Conservation (phyloP, 2,113 vertebrate genomes). For the Malurus elegans region DNA sequence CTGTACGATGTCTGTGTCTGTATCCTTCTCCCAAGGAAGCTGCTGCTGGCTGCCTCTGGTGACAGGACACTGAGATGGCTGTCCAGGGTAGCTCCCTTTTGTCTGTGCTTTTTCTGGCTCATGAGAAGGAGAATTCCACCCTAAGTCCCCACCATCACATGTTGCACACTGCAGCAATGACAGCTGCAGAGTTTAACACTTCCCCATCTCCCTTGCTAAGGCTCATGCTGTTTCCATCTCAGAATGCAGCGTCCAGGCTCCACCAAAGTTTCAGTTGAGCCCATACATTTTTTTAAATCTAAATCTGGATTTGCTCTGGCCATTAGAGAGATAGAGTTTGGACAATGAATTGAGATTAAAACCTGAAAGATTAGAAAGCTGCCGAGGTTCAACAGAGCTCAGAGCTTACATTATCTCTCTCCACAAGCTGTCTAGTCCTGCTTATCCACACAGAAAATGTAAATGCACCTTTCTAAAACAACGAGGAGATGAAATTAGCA, state of each 20-base stretch:
- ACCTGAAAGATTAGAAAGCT: neutral
- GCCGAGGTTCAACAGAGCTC: neutral
- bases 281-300: neutral
- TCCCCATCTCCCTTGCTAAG: neutral
- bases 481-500: neutral
- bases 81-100: neutral
- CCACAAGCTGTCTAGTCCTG: neutral
- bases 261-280: neutral
- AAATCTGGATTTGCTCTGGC: slow-evolving; percentile 4
- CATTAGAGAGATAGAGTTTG: neutral
- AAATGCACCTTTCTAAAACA: slow-evolving; percentile 29
- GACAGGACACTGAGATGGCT: neutral
- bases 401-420: neutral
- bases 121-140: neutral
- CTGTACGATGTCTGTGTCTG: neutral
- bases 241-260: neutral
- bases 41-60: neutral
- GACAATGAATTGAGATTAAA: slow-evolving; percentile 29
- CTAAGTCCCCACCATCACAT: neutral
- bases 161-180: neutral
- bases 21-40: neutral
- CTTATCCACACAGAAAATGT: slow-evolving; percentile 8
- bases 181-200: neutral
- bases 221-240: neutral
- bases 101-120: neutral